A percentile compares a stretch with the other conserved stretches of the same genome.
Evolutionary conservation across 2,888 invertebrate species (phyloP).

Genomic region (Dynastes maya): DNA sequence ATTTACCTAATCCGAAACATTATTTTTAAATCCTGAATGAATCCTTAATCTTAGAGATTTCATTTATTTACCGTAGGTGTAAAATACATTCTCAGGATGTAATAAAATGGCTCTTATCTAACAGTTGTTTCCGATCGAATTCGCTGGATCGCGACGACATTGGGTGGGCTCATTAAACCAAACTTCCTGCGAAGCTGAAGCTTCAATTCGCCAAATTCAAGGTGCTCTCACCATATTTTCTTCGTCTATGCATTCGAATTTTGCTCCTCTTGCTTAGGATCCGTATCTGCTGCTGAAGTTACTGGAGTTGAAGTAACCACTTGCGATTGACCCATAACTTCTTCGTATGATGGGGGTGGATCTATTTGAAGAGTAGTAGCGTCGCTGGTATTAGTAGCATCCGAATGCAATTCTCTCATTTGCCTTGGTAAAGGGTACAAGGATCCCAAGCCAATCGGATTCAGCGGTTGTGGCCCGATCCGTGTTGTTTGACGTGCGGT

Average conservation of each 20-base stretch:
- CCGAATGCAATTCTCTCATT: background rate
- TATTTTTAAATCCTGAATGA: no score
- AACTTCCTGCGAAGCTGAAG: no score
- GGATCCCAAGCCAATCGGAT: constrained; percentile 14
- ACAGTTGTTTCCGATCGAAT: no score
- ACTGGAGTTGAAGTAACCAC: background rate
- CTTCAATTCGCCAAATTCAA: no score
- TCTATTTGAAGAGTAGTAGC: constrained; percentile 1
- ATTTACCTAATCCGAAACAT: no score
- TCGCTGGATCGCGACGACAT: no score
- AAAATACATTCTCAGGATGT: no score
- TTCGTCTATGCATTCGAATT: background rate
- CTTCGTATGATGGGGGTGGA: constrained; percentile 16
- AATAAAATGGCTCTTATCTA: no score
- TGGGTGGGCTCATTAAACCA: no score
- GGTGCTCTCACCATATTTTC: no score
- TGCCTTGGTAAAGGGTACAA: constrained; percentile 5
- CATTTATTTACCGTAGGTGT: no score
- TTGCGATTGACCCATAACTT: background rate
- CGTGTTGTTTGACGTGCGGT: background rate
- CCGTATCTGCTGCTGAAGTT: background rate
- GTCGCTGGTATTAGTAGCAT: background rate
- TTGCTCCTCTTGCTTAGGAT: background rate
- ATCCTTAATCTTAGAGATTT: no score
- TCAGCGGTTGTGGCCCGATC: background rate